Conservation (phyloP, 2,888 invertebrate species). For the Brachypalpus laphriformis region DNA sequence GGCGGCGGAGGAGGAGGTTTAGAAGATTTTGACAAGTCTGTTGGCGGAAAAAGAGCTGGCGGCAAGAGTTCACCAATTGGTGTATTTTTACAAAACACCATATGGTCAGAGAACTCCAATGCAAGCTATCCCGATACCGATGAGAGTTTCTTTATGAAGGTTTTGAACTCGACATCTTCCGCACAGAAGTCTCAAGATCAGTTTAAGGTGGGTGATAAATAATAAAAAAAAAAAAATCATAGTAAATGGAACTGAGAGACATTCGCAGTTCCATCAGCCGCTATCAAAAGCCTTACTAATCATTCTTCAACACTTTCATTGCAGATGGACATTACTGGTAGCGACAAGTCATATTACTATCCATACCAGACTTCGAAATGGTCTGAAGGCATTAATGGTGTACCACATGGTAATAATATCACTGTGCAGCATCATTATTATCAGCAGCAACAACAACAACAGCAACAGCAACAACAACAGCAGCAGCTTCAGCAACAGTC, state of each 20-base stretch:
- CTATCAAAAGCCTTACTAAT: constrained; percentile 26
- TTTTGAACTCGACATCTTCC: constrained; percentile 75
- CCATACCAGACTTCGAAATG: constrained; percentile 77
- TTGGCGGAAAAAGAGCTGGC: constrained; percentile 65
- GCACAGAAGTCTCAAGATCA: constrained; percentile 69
- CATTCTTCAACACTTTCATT: constrained; percentile 33
- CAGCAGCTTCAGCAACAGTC: constrained; percentile 7
- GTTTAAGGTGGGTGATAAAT: constrained; percentile 61
- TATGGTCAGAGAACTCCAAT: constrained; percentile 83
- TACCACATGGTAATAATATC: constrained; percentile 60
- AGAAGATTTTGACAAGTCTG: constrained; percentile 75
- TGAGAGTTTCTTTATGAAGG: constrained; percentile 78
- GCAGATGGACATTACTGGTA: constrained; percentile 64
- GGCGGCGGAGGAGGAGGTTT: constrained; percentile 54
- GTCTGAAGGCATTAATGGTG: constrained; percentile 79
- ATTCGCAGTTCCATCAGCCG: constrained; percentile 16
- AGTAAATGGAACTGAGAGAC: constrained; percentile 21
- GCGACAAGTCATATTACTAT: constrained; percentile 64
- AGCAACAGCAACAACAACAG: constrained; percentile 35
- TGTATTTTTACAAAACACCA: constrained; percentile 84
- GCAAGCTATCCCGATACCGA: constrained; percentile 77
- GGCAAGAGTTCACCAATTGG: constrained; percentile 78
- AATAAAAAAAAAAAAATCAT: constrained; percentile 30
- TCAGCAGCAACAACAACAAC: constrained; percentile 60
- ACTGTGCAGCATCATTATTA: constrained; percentile 39